Evolutionary conservation across 2,888 invertebrate genomes (phyloP).

Genomic region (Meteorus colon): DNA sequence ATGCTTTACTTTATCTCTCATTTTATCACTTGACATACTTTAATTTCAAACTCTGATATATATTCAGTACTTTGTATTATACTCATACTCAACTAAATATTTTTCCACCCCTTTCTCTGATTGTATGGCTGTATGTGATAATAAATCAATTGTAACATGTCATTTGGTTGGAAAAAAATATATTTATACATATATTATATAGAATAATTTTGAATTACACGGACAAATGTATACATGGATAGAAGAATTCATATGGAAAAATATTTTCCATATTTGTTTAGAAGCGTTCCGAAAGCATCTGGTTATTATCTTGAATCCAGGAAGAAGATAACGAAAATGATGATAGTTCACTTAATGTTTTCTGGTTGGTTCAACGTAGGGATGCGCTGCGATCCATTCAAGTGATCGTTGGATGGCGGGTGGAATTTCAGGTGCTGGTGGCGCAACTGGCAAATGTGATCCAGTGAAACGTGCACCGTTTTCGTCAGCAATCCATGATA

Average conservation of each 20-base stretch:
- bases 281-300: not conserved
- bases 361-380: slow-evolving; percentile 41
- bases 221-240: not conserved
- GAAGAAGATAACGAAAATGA: not conserved
- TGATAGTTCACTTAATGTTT: not conserved
- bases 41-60: slow-evolving; percentile 25
- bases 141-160: not conserved
- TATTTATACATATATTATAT: slow-evolving; percentile 17
- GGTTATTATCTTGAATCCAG: not conserved
- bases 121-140: not conserved
- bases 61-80: slow-evolving; percentile 2
- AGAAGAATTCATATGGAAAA: not conserved
- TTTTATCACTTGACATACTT: slow-evolving; percentile 22
- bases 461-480: slow-evolving; percentile 49
- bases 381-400: slow-evolving; percentile 51
- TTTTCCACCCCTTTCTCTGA: not conserved
- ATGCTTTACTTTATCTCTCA: slow-evolving; percentile 24
- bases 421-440: slow-evolving; percentile 49
- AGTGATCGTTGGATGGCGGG: slow-evolving; percentile 48
- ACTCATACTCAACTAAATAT: not conserved
- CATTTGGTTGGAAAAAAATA: slow-evolving; percentile 6
- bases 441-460: slow-evolving; percentile 49
- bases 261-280: not conserved
- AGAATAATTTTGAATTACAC: not conserved
- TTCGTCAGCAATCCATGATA: slow-evolving; percentile 49